A percentile compares a stretch with the other conserved stretches of the same genome.
Evolutionary conservation across 2,797 vertebrate species (phyloP).

Genomic region (Gymnoscopelus microlampas): DNA sequence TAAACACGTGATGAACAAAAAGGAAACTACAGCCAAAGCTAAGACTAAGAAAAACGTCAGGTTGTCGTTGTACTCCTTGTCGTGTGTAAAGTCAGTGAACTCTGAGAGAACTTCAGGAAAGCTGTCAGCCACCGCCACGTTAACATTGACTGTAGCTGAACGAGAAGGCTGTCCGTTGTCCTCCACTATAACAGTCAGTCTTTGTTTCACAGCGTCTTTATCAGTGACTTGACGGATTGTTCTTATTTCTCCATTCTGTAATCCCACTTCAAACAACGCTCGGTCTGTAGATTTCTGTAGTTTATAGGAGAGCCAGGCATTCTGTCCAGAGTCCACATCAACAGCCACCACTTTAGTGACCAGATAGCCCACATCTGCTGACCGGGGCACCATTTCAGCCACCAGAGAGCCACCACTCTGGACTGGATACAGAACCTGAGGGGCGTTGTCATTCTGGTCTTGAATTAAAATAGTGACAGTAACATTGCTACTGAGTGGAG

Average conservation of each 20-base stretch:
- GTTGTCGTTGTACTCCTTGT: no score
- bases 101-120: slow-evolving; percentile 32
- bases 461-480: slow-evolving; percentile 29
- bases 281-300: slow-evolving; percentile 61
- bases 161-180: slow-evolving; percentile 65
- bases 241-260: slow-evolving; percentile 45
- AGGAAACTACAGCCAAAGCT: no score
- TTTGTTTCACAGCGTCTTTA: slow-evolving; percentile 70
- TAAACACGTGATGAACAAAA: no score
- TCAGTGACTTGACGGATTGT: slow-evolving; percentile 48
- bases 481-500: slow-evolving; percentile 66
- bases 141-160: slow-evolving; percentile 63
- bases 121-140: slow-evolving; percentile 60
- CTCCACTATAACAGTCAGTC: slow-evolving; percentile 68
- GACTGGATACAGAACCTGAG: slow-evolving; percentile 7
- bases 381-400: slow-evolving; percentile 67
- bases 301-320: slow-evolving; percentile 72
- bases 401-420: slow-evolving; percentile 29
- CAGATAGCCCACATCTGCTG: slow-evolving; percentile 65
- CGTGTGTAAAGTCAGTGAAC: slow-evolving; percentile 28
- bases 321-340: slow-evolving; percentile 71
- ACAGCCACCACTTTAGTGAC: slow-evolving; percentile 76
- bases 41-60: no score
- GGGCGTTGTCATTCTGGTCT: slow-evolving; percentile 43
- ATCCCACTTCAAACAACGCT: neutral